Conservation (phyloP, 2,888 invertebrate species). For the Phlogophora meticulosa region DNA sequence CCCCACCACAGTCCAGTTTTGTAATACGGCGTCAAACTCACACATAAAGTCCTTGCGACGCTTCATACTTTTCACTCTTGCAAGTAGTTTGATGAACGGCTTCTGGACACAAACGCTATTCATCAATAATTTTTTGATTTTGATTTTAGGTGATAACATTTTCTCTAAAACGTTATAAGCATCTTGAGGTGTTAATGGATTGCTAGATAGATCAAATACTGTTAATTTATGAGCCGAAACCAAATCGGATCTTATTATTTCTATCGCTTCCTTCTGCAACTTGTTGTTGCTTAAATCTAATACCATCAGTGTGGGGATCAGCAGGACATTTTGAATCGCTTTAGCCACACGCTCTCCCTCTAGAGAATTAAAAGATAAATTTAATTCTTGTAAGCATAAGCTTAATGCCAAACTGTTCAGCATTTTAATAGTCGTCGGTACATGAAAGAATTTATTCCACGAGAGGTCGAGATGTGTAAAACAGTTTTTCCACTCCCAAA, state of each 20-base stretch:
- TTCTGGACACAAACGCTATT: conserved; percentile 70
- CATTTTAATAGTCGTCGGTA: conserved; percentile 65
- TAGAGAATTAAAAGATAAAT: conserved; percentile 73
- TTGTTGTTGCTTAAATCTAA: conserved; percentile 73
- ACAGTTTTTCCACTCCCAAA: conserved; percentile 65
- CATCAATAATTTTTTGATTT: conserved; percentile 70
- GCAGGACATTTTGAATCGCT: conserved; percentile 65
- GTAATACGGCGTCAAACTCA: conserved; percentile 66
- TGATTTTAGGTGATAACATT: conserved; percentile 62
- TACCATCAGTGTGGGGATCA: conserved; percentile 62
- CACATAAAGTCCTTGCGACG: conserved; percentile 64
- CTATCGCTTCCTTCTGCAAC: conserved; percentile 67
- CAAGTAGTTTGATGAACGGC: conserved; percentile 64
- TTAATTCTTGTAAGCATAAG: conserved; percentile 66
- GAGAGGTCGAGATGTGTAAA: conserved; percentile 74
- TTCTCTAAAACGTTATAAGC: conserved; percentile 66
- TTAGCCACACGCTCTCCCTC: conserved; percentile 67
- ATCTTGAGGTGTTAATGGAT: conserved; percentile 70
- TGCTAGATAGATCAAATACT: conserved; percentile 74
- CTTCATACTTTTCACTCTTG: conserved; percentile 68
- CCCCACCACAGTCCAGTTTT: conserved; percentile 66
- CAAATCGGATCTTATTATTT: conserved; percentile 61
- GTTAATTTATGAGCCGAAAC: conserved; percentile 66
- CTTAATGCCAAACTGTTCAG: conserved; percentile 66
- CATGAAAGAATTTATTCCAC: conserved; percentile 70